Evolutionary conservation across 2,797 vertebrate genomes (phyloP), one percentile per base, ranked within the genome.

Genomic region (Parauchenoglanis ngamensis): DNA sequence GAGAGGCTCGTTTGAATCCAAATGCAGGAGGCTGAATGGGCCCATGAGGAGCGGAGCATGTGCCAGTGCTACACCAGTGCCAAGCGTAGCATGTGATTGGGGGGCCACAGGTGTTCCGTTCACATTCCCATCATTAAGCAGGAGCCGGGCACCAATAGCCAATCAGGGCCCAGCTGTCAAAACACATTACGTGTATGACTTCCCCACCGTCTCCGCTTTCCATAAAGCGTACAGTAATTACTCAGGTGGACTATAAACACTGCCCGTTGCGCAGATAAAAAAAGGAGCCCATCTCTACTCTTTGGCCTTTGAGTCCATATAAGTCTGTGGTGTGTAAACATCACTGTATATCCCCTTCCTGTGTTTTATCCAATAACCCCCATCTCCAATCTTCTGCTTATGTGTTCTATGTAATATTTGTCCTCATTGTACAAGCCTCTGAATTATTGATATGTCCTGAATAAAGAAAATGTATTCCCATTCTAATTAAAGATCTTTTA

Each of bases 51-150:
- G 86, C 28, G 49, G 44, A 44, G 21, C 31, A 21, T 84, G 84
- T 90, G 90, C 89, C 88, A 91, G 72, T 52, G 7, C 67, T n/a
- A 67, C 70, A 65, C 78, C 87, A 65, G 76, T 65, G 31, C 77
- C 49, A 80, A 63, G 84, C 61, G 61, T 88, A 86, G 89, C 87
- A 78, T 70, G 86, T 91, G 91, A 90, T 90, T 83, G 31, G 85
- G 80, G 85, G 93, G 93, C 90, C 92, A 94, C 93, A 95, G 94
- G 91, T 95, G 93, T 93, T 92, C 91, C 80, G 90, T 89, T 91
- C 91, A 85, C 92, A 92, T 93, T 92, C 92, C 86, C 86, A 93
- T 94, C 93, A 94, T 95, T 94, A 94, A 92, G 93, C 92, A 90
- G 77, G 90, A 88, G 87, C 91, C 87, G 84, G 84, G 89, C 90